A percentile compares a stretch with the other conserved stretches of the same genome.
Evolutionary conservation across 2,113 vertebrate genomes (phyloP).

Genomic region (Scortum barcoo): DNA sequence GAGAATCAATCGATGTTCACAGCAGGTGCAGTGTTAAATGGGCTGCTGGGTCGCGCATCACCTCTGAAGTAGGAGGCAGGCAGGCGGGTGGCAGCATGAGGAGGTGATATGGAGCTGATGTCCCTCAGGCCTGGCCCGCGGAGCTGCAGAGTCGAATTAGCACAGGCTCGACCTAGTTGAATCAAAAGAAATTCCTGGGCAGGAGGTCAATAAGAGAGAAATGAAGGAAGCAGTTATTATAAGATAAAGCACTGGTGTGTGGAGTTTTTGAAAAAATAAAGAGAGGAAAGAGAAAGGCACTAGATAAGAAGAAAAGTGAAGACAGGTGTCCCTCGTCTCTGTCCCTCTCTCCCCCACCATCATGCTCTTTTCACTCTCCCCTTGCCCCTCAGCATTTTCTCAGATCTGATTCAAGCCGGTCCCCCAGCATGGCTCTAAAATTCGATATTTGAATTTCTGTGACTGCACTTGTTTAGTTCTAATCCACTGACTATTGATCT

Average conservation of each 20-base stretch:
- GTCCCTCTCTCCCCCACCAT: constrained; percentile 1
- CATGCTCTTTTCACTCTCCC: constrained; percentile 30
- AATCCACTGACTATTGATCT: constrained; percentile 89
- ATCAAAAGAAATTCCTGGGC: neutral
- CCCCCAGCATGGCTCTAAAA: constrained; percentile 46
- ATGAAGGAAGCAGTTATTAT: constrained; percentile 21
- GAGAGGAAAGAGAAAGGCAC: constrained; percentile 5
- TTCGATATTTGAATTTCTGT: constrained; percentile 82
- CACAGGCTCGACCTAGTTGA: constrained; percentile 47
- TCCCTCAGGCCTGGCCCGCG: constrained; percentile 42
- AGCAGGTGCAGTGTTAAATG: constrained; percentile 72
- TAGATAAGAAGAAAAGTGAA: constrained; percentile 20
- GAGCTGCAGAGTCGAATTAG: constrained; percentile 36
- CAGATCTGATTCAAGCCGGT: constrained; percentile 57
- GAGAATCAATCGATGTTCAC: constrained; percentile 67
- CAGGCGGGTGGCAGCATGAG: constrained; percentile 31
- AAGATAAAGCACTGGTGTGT: constrained; percentile 16
- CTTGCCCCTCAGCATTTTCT: constrained; percentile 55
- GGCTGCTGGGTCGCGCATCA: constrained; percentile 52
- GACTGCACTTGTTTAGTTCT: constrained; percentile 86
- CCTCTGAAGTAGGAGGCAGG: constrained; percentile 59
- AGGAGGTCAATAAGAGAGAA: constrained; percentile 37
- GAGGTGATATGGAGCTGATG: constrained; percentile 42
- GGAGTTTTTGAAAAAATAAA: constrained; percentile 18
- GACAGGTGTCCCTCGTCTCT: constrained; percentile 30